Base-by-base conservation (phyloP, 2,113 vertebrate species). In the Alouatta palliata region DNA sequence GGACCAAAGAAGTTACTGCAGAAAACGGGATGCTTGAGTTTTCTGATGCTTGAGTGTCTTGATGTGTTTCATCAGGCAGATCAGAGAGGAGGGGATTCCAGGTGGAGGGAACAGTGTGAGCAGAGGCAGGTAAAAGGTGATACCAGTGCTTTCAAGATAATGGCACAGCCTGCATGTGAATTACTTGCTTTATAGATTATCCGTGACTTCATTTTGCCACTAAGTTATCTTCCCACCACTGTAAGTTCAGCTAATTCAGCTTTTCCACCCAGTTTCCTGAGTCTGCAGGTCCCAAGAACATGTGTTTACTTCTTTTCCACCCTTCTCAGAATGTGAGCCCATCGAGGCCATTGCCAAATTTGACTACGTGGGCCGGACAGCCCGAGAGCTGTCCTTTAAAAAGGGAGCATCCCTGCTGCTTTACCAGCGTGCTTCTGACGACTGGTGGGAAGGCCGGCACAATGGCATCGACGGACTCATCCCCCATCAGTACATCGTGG, bases 401-500 rank as follows among this genome's bases (percentile, higher is more conserved):
- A 99, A 99, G 95, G 99, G 99, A 6, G 99, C 99, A 0, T 99
- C 99, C 1, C 98, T 99, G 97, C 98, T 99, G 37, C 99, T 99
- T 7, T 99, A 99, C 97, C 99, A 99, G 94, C 98, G 99, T 5
- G 99, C 99, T 56, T 99, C 99, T 0, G 99, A 99, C 0, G 99
- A 99, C 98, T 99, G 99, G 99, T 99, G 99, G 99, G 99, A 99
- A 98, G 99, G 99, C 3, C 98, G 99, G 19, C 99, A 99, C 98
- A 99, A 99, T 0, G 99, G 99, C 25, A 97, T 99, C 19, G 99
- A 99, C 0, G 99, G 99, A 79, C 99, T 99, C 77, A 99, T 99
- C 93, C 99, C 99, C 0, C 99, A 99, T 91, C 99, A 99, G 98
- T 99, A 99, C 98, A 99, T 99, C 70, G 98, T 99, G 93, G 98